phyloP scores from a whole-genome alignment of 2,113 vertebrate species.

The Syngnathus floridae region DNA sequence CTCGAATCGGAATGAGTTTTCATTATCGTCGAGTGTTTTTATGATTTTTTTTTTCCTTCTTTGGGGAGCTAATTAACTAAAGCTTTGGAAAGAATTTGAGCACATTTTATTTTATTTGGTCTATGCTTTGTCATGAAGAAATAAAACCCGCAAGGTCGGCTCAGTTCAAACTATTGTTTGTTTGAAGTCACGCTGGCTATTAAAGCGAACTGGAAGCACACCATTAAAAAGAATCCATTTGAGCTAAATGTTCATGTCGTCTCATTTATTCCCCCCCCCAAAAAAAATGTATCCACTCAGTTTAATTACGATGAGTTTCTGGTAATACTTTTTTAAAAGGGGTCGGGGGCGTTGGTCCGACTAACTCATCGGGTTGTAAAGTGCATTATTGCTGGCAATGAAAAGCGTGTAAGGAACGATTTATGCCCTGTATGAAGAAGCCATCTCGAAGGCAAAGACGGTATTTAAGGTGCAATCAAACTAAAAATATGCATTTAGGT shows the following conservation, averaged over 20 bases:
- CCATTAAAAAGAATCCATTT: slow-evolving; percentile 1
- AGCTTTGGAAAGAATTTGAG: background rate
- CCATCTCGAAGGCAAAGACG: background rate
- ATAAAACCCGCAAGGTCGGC: background rate
- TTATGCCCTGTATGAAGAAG: background rate
- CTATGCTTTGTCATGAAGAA: background rate
- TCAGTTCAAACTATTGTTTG: background rate
- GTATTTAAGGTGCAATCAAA: no score
- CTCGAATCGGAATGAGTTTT: background rate
- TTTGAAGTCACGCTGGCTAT: background rate
- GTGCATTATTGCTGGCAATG: background rate
- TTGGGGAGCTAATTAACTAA: background rate
- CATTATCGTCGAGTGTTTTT: background rate
- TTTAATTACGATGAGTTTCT: background rate
- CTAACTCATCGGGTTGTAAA: background rate
- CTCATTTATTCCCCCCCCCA: background rate
- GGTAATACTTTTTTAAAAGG: no score
- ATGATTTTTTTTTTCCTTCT: background rate
- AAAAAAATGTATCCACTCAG: background rate
- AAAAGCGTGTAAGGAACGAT: background rate
- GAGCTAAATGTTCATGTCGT: background rate
- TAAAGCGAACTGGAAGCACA: background rate
- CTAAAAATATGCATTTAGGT: background rate
- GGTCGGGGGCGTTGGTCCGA: background rate
- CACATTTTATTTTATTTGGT: background rate